phyloP scores from a whole-genome alignment of 2,797 vertebrate genomes.

The Mycteria americana region DNA sequence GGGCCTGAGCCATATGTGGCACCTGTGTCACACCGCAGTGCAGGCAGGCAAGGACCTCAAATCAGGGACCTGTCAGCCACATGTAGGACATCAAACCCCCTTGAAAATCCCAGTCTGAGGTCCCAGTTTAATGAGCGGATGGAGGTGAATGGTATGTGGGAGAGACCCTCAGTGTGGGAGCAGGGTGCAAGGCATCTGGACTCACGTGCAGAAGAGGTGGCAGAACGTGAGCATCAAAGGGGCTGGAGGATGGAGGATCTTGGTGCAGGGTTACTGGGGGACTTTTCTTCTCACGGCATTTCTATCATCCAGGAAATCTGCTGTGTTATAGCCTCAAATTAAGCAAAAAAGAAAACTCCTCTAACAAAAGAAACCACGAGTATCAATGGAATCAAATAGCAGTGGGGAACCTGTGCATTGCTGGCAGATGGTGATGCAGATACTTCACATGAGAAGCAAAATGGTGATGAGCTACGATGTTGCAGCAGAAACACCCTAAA shows the following conservation, averaged over 20 bases:
- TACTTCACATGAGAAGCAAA: background rate
- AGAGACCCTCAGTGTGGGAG: background rate
- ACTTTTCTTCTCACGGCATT: background rate
- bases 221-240: background rate
- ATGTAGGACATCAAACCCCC: too few relatives aligned
- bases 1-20: background rate
- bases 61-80: background rate
- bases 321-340: background rate
- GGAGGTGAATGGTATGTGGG: background rate
- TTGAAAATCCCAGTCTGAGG: background rate
- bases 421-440: background rate
- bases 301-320: background rate
- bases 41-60: background rate
- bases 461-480: rapidly evolving
- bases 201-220: background rate
- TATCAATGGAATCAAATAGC: background rate
- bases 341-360: background rate
- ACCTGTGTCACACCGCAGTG: background rate
- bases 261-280: background rate
- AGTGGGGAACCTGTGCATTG: background rate
- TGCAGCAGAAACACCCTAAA: background rate
- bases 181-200: background rate
- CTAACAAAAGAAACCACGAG: background rate
- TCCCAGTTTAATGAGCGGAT: background rate
- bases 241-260: background rate